Conservation (phyloP, 2,888 invertebrate genomes). For the Malthinus seriepunctatus region DNA sequence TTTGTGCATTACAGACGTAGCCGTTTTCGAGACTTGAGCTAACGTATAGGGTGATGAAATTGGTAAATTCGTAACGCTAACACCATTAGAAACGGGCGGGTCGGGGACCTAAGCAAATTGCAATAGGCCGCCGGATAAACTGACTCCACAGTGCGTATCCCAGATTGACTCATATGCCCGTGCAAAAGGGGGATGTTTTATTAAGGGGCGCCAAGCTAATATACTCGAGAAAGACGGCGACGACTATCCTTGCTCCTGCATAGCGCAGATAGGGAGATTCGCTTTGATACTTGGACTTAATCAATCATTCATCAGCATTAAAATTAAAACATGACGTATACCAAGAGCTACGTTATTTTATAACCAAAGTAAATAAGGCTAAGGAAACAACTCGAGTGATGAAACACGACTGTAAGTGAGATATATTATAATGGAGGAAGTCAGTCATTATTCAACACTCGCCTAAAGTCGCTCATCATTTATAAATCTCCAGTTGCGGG, state of each 20-base stretch:
- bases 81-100: constrained; percentile 49
- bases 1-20: constrained; percentile 51
- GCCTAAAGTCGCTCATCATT: constrained; percentile 45
- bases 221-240: constrained; percentile 29
- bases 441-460: constrained; percentile 51
- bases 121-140: constrained; percentile 53
- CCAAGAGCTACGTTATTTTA: constrained; percentile 24
- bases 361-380: constrained; percentile 35
- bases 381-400: constrained; percentile 46
- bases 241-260: constrained; percentile 23
- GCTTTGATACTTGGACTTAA: constrained; percentile 37
- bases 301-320: constrained; percentile 48
- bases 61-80: constrained; percentile 58
- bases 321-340: constrained; percentile 42
- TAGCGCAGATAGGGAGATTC: constrained; percentile 32
- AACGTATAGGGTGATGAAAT: constrained; percentile 55
- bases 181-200: constrained; percentile 40
- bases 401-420: constrained; percentile 52
- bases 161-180: constrained; percentile 53
- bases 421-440: constrained; percentile 52
- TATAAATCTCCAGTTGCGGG: constrained; percentile 36
- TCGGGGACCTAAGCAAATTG: constrained; percentile 46
- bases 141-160: constrained; percentile 55
- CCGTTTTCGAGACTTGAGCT: constrained; percentile 44
- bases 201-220: constrained; percentile 43